These are phyloP conservation scores for Drosophila lacertosa DNA, from an alignment of 1,140 invertebrate species.

Conservation along the genomic window DNA sequence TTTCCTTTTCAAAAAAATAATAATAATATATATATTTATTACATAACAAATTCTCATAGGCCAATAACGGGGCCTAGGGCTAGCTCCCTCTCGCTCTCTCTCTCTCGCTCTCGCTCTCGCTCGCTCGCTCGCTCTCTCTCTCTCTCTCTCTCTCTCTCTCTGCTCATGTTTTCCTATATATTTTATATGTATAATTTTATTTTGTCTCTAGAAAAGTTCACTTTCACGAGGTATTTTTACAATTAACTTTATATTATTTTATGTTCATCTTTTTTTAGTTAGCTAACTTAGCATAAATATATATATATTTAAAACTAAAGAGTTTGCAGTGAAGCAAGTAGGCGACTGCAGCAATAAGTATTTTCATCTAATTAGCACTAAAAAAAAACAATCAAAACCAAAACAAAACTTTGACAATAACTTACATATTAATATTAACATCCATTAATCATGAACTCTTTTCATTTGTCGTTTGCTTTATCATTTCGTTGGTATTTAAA, in stretches of 20 bases:
- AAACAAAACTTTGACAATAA: slow-evolving; percentile 30
- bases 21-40: slow-evolving; percentile 41
- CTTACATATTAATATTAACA: slow-evolving; percentile 6
- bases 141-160: slow-evolving; percentile 31
- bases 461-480: slow-evolving; percentile 13
- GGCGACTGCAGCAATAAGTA: slow-evolving; percentile 35
- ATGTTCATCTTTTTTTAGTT: not conserved
- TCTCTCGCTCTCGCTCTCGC: slow-evolving; percentile 33
- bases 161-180: slow-evolving; percentile 51
- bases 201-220: slow-evolving; percentile 11
- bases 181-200: slow-evolving; percentile 2
- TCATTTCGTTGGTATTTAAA: slow-evolving; percentile 15
- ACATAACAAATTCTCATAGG: slow-evolving; percentile 43
- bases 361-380: slow-evolving; percentile 43
- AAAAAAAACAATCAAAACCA: slow-evolving; percentile 41
- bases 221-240: slow-evolving; percentile 14
- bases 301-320: not conserved
- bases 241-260: too few species aligned
- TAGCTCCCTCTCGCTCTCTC: slow-evolving; percentile 45
- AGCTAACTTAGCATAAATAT: not conserved
- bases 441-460: slow-evolving; percentile 21
- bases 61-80: slow-evolving; percentile 62
- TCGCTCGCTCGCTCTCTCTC: slow-evolving; percentile 39
- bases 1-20: slow-evolving; percentile 63
- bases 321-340: slow-evolving; percentile 37